Conservation (phyloP, 2,888 invertebrate genomes). For the Catotricha subobsoleta region DNA sequence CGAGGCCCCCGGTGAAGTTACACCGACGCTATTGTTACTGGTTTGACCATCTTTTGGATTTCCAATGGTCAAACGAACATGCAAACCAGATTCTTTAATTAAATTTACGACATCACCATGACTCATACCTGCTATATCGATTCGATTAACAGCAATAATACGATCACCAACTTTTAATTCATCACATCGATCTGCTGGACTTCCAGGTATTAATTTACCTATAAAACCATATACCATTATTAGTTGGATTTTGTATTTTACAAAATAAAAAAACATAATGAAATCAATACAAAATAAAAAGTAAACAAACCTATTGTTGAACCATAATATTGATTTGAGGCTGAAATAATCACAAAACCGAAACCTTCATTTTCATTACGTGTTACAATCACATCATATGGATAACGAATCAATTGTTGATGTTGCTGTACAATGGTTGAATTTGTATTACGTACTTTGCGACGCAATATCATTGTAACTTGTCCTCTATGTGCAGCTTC, state of each 20-base stretch:
- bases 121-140: slow-evolving; percentile 75
- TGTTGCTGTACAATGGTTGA: slow-evolving; percentile 15
- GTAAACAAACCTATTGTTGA: slow-evolving; percentile 58
- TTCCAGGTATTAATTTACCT: slow-evolving; percentile 88
- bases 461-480: slow-evolving; percentile 59
- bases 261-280: background rate
- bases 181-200: slow-evolving; percentile 88
- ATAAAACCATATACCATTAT: slow-evolving; percentile 13
- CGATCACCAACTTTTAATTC: slow-evolving; percentile 84
- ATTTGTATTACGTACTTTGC: slow-evolving; percentile 22
- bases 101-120: slow-evolving; percentile 95
- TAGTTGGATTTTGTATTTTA: background rate
- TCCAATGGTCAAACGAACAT: slow-evolving; percentile 67
- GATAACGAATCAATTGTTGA: slow-evolving; percentile 29
- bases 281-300: background rate
- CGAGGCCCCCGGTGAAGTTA: no score
- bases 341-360: slow-evolving; percentile 96
- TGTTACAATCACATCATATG: slow-evolving; percentile 84
- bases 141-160: slow-evolving; percentile 86
- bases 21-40: no score
- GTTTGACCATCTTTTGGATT: slow-evolving; percentile 16
- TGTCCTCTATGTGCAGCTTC: slow-evolving; percentile 72
- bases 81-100: slow-evolving; percentile 88
- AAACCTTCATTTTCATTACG: slow-evolving; percentile 90
- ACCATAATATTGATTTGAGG: slow-evolving; percentile 58